Evolutionary conservation across 2,113 vertebrate genomes (phyloP).

Genomic region (Polypterus bichir): DNA sequence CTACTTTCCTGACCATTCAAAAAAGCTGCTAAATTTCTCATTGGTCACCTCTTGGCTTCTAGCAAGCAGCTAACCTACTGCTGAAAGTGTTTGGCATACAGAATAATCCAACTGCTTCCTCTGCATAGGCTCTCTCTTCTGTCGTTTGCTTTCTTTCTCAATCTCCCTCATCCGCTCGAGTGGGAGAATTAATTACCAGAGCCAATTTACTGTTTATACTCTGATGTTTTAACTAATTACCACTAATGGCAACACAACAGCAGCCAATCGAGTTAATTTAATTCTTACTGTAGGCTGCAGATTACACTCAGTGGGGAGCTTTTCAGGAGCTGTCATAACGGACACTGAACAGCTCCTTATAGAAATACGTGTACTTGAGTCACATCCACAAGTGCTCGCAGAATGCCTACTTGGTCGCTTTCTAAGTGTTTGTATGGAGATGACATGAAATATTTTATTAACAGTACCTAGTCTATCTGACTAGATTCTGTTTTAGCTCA

Average conservation of each 20-base stretch:
- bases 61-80: too few species aligned
- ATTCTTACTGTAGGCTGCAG: constrained; percentile 69
- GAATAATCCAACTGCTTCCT: constrained; percentile 26
- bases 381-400: too few species aligned
- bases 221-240: constrained; percentile 99
- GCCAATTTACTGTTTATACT: constrained; percentile 98
- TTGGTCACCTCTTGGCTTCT: too few species aligned
- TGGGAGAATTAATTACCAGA: constrained; percentile 97
- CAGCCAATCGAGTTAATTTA: constrained; percentile 91
- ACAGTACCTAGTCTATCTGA: too few species aligned
- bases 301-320: constrained; percentile 34
- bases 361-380: too few species aligned
- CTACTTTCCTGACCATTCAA: too few species aligned
- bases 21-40: too few species aligned
- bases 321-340: constrained; percentile 22
- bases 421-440: too few species aligned
- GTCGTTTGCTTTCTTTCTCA: constrained; percentile 23
- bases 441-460: too few species aligned
- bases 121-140: not conserved
- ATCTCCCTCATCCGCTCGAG: constrained; percentile 62
- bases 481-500: too few species aligned
- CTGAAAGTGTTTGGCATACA: constrained; percentile 24
- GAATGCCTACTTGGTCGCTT: too few species aligned
- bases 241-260: constrained; percentile 90
- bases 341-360: not conserved